Evolutionary conservation across 2,888 invertebrate genomes (phyloP).

Genomic region (Byasa hedistus): DNA sequence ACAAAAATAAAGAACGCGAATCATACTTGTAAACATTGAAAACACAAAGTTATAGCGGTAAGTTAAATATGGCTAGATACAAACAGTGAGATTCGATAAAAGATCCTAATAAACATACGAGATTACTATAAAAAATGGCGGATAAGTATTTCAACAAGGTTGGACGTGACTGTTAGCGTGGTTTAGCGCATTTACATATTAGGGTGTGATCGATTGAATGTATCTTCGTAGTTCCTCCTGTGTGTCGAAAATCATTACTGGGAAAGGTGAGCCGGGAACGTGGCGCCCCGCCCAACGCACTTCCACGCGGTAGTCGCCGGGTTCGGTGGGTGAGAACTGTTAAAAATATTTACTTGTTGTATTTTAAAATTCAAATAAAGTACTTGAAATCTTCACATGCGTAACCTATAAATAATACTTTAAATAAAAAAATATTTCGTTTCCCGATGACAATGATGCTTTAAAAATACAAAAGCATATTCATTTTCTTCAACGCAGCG

Average conservation of each 20-base stretch:
- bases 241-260: slow-evolving; percentile 99
- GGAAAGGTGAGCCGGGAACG: slow-evolving; percentile 98
- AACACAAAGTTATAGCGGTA: slow-evolving; percentile 7
- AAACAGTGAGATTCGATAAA: slow-evolving; percentile 18
- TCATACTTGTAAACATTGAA: slow-evolving; percentile 21
- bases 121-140: slow-evolving; percentile 19
- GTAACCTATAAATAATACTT: too few species aligned
- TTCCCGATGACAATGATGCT: too few species aligned
- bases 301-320: slow-evolving; percentile 98
- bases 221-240: slow-evolving; percentile 94
- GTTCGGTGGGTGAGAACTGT: slow-evolving; percentile 97
- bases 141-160: background rate
- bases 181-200: slow-evolving; percentile 28
- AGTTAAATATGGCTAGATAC: slow-evolving; percentile 11
- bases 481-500: too few species aligned
- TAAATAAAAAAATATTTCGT: too few species aligned
- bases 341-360: slow-evolving; percentile 26
- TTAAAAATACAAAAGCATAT: too few species aligned
- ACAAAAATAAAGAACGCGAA: slow-evolving; percentile 11
- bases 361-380: background rate
- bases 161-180: background rate
- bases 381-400: background rate
- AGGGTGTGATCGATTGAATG: slow-evolving; percentile 69
- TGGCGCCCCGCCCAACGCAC: slow-evolving; percentile 97
- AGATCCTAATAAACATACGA: slow-evolving; percentile 20